Base-by-base conservation (phyloP, 2,797 vertebrate genomes). In the Avahi laniger region DNA sequence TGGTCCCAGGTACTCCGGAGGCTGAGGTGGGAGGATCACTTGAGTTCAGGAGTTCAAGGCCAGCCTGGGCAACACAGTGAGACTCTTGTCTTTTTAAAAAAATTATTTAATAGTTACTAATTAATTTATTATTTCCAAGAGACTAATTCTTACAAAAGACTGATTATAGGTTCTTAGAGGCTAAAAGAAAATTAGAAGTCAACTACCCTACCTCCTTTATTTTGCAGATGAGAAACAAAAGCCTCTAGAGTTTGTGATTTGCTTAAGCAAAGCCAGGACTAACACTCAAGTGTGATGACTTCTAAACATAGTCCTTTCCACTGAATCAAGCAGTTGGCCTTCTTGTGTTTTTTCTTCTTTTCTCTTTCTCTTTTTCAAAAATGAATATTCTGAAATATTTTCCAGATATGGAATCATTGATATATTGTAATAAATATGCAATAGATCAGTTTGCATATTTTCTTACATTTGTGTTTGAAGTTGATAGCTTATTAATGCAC, bases 381-480 rank as follows among this genome's bases (percentile, higher is more conserved):
- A 69, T 59, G 38, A 87, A 75, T 83, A 75, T 88, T 93, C 17
- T 95, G 70, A 43, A 90, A 57, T 93, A 89, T 76, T 93, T 94
- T 80, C 17, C 17, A 81, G 65, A n/a, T 94, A 46, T 7, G 20
- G 52, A 89, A 35, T 86, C 35, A 43, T 54, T 88, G 30, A 35
- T 75, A 43, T 26, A 12, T 57, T 57, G 26, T 75, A 7, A 83
- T 22, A 69, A 82, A 26, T 69, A 65, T 35, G 26, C 26, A 48
- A 61, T 67, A 82, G 72, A 79, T 70, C 6, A 48, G 1, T 84
- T 75, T 82, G 22, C 2, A 4, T 78, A 24, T 82, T 59, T 65
- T 52, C n/a, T 80, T 35, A 33, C 4, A 26, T 72, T 93, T 90
- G 33, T 20, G 41, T 89, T 84, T 93, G 28, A 89, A 43, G 12